Conservation (phyloP, 2,888 invertebrate species). For the Orgyia antiqua region DNA sequence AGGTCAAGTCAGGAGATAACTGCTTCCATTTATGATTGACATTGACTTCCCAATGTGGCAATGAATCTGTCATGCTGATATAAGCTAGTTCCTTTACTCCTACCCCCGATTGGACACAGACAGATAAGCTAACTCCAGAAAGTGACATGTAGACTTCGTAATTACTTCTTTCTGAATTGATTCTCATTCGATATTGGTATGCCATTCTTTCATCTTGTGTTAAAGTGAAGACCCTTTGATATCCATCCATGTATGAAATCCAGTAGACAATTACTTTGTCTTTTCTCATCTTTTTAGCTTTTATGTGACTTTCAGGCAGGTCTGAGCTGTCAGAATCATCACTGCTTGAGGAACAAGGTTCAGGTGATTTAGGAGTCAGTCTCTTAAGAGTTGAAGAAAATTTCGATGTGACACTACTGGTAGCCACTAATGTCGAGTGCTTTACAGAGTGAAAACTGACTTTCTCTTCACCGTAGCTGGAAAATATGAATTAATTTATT, state of each 20-base stretch:
- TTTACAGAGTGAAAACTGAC: conserved; percentile 85
- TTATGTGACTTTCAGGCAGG: conserved; percentile 61
- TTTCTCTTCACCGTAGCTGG: conserved; percentile 82
- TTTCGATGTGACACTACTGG: conserved; percentile 72
- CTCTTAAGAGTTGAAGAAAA: conserved; percentile 75
- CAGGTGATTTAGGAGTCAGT: conserved; percentile 71
- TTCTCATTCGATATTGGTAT: conserved; percentile 74
- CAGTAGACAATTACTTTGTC: conserved; percentile 89
- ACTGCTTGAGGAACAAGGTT: conserved; percentile 77
- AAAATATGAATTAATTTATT: conserved; percentile 10
- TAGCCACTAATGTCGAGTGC: conserved; percentile 66
- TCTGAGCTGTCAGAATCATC: conserved; percentile 76
- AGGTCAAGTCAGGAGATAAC: conserved; percentile 84
- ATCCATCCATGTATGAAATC: conserved; percentile 87
- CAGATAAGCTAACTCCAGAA: conserved; percentile 82
- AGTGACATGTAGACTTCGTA: conserved; percentile 84
- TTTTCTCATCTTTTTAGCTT: conserved; percentile 81
- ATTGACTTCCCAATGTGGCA: conserved; percentile 89
- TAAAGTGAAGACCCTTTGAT: conserved; percentile 85
- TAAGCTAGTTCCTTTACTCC: conserved; percentile 82
- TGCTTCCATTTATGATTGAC: conserved; percentile 89
- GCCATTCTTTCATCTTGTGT: conserved; percentile 87
- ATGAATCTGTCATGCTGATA: conserved; percentile 81
- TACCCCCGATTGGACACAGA: conserved; percentile 63
- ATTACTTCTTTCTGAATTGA: conserved; percentile 83